These are phyloP conservation scores for Cryptomyrus ogoouensis DNA, from an alignment of 2,113 vertebrate species.

Conservation along the genomic window DNA sequence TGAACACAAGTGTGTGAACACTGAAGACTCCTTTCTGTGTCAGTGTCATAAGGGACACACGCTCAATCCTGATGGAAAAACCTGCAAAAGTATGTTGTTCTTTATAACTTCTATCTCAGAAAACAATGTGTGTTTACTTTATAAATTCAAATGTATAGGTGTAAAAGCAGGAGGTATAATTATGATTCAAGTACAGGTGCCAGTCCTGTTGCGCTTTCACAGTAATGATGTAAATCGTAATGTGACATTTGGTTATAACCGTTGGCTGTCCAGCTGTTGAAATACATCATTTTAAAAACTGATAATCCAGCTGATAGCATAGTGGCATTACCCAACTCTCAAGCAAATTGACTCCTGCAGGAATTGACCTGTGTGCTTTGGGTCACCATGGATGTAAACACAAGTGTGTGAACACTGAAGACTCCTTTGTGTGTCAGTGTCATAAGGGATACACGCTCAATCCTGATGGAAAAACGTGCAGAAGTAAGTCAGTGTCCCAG, in stretches of 20 bases:
- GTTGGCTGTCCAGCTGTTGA: not conserved
- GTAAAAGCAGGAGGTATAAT: not conserved
- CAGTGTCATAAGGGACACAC: conserved; percentile 58
- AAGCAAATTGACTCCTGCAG: not conserved
- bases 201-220: not conserved
- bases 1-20: conserved; percentile 71
- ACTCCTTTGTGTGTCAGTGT: conserved; percentile 62
- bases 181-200: not conserved
- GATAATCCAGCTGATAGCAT: too few relatives aligned
- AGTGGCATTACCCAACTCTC: not conserved
- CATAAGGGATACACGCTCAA: conserved; percentile 67
- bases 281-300: not conserved
- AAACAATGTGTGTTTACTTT: too few relatives aligned
- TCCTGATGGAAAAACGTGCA: conserved; percentile 48
- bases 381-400: too few relatives aligned
- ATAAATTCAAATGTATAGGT: too few relatives aligned
- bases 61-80: conserved; percentile 72
- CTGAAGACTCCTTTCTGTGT: conserved; percentile 67
- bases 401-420: not conserved
- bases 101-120: not conserved
- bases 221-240: not conserved
- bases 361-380: not conserved
- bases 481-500: conserved; percentile 26
- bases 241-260: not conserved
- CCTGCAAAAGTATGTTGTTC: conserved; percentile 69